Conservation (phyloP, 2,888 invertebrate species). For the Helicoverpa assulta region DNA sequence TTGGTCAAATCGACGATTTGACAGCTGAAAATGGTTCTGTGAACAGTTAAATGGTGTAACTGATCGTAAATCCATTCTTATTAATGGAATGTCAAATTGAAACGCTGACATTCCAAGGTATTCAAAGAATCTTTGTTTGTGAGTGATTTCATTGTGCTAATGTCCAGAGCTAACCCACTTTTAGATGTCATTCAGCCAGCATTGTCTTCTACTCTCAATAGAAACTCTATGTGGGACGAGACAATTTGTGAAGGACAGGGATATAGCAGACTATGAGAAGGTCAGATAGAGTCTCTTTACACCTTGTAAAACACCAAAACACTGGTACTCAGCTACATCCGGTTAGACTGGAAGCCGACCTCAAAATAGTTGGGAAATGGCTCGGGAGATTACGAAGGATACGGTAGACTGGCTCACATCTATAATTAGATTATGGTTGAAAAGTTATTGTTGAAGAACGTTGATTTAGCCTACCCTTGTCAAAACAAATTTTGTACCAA, state of each 20-base stretch:
- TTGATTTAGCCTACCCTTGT: no score
- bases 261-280: neutral
- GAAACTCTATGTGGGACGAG: conserved; percentile 38
- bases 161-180: conserved; percentile 49
- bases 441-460: no score
- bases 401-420: neutral
- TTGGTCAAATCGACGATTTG: no score
- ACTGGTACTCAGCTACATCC: no score
- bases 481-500: no score
- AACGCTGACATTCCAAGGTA: conserved; percentile 15
- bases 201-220: conserved; percentile 53
- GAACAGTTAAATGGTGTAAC: no score
- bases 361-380: no score
- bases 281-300: no score
- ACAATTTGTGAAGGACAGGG: conserved; percentile 32
- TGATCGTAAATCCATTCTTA: neutral
- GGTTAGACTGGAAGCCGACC: no score
- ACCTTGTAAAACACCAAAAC: no score
- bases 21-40: no score
- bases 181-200: conserved; percentile 26
- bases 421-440: neutral
- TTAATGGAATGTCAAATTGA: neutral
- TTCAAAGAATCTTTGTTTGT: conserved; percentile 37
- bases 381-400: no score
- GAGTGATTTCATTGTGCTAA: conserved; percentile 34